phyloP scores from a whole-genome alignment of 2,888 invertebrate species.

The Meta bourneti region DNA sequence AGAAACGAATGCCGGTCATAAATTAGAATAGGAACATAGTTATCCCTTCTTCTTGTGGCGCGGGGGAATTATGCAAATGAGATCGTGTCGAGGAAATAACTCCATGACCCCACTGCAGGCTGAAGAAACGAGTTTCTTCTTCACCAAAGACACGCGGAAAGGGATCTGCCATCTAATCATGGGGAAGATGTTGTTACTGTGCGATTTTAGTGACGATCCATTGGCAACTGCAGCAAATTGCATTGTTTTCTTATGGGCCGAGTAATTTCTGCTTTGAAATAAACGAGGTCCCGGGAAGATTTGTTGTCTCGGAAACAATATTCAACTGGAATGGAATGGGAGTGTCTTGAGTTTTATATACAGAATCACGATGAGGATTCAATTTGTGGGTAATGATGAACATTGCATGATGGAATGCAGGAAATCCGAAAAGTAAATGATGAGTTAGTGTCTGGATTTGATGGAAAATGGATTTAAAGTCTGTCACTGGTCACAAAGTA shows the following conservation, averaged over 20 bases:
- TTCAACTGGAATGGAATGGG: too few relatives aligned
- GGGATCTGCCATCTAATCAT: conserved; percentile 26
- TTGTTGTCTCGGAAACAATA: conserved; percentile 12
- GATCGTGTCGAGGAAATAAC: conserved; percentile 75
- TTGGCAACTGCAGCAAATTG: background rate
- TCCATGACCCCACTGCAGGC: conserved; percentile 70
- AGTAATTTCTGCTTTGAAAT: background rate
- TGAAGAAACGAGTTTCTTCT: conserved; percentile 61
- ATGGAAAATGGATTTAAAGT: too few relatives aligned
- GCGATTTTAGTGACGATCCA: conserved; percentile 6
- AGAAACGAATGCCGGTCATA: conserved; percentile 75
- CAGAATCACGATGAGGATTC: too few relatives aligned
- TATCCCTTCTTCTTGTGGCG: conserved; percentile 44
- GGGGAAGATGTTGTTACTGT: conserved; percentile 6
- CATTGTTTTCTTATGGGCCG: background rate
- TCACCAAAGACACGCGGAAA: conserved; percentile 42
- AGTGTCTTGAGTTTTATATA: too few relatives aligned
- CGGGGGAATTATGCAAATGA: conserved; percentile 72
- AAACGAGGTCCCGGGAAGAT: background rate
- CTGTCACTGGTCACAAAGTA: too few relatives aligned
- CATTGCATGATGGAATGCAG: too few relatives aligned
- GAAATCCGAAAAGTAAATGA: too few relatives aligned
- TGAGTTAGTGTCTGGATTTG: too few relatives aligned
- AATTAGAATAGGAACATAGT: conserved; percentile 75
- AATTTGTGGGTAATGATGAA: too few relatives aligned